These are phyloP conservation scores for Strix aluco DNA, from an alignment of 2,113 vertebrate species.

Conservation along the genomic window DNA sequence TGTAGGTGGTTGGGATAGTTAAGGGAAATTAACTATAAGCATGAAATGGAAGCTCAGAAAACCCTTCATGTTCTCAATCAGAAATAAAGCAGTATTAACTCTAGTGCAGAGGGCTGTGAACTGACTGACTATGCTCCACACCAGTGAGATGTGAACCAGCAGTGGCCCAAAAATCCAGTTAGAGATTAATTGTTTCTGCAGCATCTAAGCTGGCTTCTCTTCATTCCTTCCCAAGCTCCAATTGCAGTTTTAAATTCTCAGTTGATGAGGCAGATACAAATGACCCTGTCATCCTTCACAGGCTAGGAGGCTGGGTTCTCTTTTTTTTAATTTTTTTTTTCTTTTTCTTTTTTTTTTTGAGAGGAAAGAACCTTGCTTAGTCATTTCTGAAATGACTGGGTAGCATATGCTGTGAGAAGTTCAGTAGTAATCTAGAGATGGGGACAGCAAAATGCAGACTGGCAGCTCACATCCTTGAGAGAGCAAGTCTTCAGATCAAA, in stretches of 20 bases:
- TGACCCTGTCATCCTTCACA: neutral
- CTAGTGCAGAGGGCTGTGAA: neutral
- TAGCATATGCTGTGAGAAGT: neutral
- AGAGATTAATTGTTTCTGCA: neutral
- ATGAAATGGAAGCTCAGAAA: neutral
- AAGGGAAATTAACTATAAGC: neutral
- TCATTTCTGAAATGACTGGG: neutral
- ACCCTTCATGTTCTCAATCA: neutral
- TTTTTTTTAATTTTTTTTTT: neutral
- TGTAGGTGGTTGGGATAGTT: neutral
- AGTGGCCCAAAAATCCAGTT: neutral
- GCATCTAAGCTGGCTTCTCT: neutral
- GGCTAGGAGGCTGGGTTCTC: neutral
- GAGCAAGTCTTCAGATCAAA: neutral
- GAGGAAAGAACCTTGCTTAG: neutral
- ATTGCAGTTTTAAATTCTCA: neutral
- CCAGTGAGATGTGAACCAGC: neutral
- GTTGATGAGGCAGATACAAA: conserved; percentile 12
- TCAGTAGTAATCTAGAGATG: neutral
- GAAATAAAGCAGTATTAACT: neutral
- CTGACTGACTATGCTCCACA: neutral
- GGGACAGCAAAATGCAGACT: neutral
- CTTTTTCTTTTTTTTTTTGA: neutral
- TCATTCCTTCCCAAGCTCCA: conserved; percentile 9
- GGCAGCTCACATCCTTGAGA: neutral